Percentiles rank a stretch among this genome's conserved stretches.
Conservation (phyloP, 2,888 invertebrate genomes). For the Drosophila ustulata region DNA sequence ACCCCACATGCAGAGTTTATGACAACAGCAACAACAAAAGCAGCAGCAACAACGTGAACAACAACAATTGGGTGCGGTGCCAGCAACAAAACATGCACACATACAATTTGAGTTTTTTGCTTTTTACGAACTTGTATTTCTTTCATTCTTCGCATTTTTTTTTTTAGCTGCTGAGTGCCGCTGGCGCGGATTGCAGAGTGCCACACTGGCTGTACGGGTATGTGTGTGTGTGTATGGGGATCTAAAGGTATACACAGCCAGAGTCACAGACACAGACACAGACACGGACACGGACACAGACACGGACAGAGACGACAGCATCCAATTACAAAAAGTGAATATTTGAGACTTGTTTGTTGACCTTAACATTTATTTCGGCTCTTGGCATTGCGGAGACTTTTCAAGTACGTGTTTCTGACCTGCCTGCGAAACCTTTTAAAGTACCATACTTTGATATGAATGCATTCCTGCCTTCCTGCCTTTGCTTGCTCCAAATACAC, state of each 20-base stretch:
- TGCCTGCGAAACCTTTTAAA: conserved; percentile 48
- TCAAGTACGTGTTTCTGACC: conserved; percentile 28
- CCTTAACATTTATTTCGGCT: conserved; percentile 72
- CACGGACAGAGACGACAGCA: conserved; percentile 57
- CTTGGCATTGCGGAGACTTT: conserved; percentile 17
- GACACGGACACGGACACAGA: neutral
- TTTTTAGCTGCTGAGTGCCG: conserved; percentile 29
- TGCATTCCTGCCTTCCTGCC: conserved; percentile 36
- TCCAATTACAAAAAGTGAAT: conserved; percentile 79
- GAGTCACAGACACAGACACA: conserved; percentile 33
- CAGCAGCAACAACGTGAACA: conserved; percentile 29
- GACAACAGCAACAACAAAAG: conserved; percentile 32
- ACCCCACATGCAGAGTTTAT: conserved; percentile 52
- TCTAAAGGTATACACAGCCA: conserved; percentile 60
- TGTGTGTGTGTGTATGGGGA: conserved; percentile 1
- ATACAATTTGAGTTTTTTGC: conserved; percentile 46
- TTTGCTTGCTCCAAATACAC: neutral
- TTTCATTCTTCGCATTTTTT: conserved; percentile 3
- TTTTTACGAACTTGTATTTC: conserved; percentile 47
- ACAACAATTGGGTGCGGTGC: conserved; percentile 40
- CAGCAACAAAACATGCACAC: conserved; percentile 46
- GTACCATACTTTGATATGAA: conserved; percentile 25
- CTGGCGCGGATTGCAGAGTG: conserved; percentile 26
- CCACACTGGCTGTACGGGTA: neutral
- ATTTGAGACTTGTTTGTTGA: conserved; percentile 68